These are phyloP conservation scores for mouse (Mus musculus) DNA, from an alignment of 2,113 vertebrate genomes.

Conservation along the genomic window GRCm39 chr5:134758501-134759000, in stretches of 20 bases:
- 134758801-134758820: not conserved
- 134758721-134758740: not conserved
- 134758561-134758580: slow-evolving; percentile 80
- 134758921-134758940: not conserved
- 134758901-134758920: not conserved
- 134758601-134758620: not conserved
- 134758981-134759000: not conserved
- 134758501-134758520: slow-evolving; percentile 89
- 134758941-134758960: not conserved
- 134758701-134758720: not conserved
- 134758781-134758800: not conserved
- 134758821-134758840: not conserved
- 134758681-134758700: not conserved
- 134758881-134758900: not conserved
- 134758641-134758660: not conserved
- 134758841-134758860: not conserved
- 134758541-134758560: slow-evolving; percentile 70
- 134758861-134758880: not conserved
- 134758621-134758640: not conserved
- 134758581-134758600: slow-evolving; percentile 73
- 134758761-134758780: not conserved
- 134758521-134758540: slow-evolving; percentile 74
- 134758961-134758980: not conserved
- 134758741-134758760: not conserved
- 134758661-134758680: not conserved